Percentiles rank a stretch among this genome's conserved stretches.
These are phyloP conservation scores for Ornithorhynchus anatinus DNA, from an alignment of 2,113 vertebrate genomes.

Conservation along the genomic window DNA sequence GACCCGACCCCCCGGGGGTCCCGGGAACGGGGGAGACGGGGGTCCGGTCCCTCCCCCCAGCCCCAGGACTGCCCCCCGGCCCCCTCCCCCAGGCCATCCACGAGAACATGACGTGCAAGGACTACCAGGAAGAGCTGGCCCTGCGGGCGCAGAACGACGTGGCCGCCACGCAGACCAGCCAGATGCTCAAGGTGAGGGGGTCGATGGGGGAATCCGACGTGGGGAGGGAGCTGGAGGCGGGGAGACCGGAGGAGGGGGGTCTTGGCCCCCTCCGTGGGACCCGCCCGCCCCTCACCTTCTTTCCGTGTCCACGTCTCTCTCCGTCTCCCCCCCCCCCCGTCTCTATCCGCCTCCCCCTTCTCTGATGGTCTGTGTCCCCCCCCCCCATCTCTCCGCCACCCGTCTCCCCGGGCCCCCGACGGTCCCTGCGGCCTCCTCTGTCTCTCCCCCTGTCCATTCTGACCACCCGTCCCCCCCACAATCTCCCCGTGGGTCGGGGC, in stretches of 20 bases:
- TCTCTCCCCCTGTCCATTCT: too few relatives aligned
- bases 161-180: slow-evolving; percentile 78
- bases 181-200: slow-evolving; percentile 76
- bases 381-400: too few relatives aligned
- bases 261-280: not conserved
- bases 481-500: too few relatives aligned
- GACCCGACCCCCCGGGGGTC: not conserved
- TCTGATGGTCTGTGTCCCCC: not conserved
- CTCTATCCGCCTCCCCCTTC: not conserved
- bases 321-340: not conserved
- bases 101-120: slow-evolving; percentile 81
- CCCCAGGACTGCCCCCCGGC: not conserved
- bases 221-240: not conserved
- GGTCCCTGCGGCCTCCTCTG: too few relatives aligned
- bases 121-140: slow-evolving; percentile 86
- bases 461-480: too few relatives aligned
- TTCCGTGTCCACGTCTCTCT: not conserved
- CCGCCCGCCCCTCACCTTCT: not conserved
- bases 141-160: slow-evolving; percentile 77
- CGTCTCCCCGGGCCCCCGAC: too few relatives aligned
- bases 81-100: slow-evolving; percentile 77
- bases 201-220: not conserved
- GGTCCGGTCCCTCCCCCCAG: not conserved
- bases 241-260: not conserved
- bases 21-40: not conserved